Evolutionary conservation across 2,797 vertebrate species (phyloP).

Genomic region (Chrosomus eos): DNA sequence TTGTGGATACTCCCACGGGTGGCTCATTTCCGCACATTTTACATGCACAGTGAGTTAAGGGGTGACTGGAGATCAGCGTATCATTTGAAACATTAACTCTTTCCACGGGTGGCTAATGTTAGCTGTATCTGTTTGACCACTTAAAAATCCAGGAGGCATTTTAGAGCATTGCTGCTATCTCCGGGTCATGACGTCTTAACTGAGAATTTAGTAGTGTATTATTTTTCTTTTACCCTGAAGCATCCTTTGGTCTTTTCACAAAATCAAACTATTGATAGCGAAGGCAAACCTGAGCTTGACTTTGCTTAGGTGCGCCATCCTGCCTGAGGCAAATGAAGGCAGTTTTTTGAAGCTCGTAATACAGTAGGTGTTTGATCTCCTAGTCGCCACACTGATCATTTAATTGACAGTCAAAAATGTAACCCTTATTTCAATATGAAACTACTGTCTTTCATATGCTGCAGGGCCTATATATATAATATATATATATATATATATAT

Average conservation of each 20-base stretch:
- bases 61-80: constrained; percentile 14
- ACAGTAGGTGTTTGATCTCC: neutral
- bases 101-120: constrained; percentile 1
- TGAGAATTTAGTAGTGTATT: neutral
- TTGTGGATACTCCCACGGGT: constrained; percentile 5
- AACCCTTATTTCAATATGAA: neutral
- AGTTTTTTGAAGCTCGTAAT: neutral
- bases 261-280: neutral
- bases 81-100: constrained; percentile 13
- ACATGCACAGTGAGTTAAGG: neutral
- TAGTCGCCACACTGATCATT: neutral
- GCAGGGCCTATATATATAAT: neutral
- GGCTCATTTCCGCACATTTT: constrained; percentile 1
- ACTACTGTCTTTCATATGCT: neutral
- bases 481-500: too few species aligned
- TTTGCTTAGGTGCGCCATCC: neutral
- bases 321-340: constrained; percentile 5
- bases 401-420: neutral
- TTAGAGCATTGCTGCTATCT: constrained; percentile 12
- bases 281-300: constrained; percentile 17
- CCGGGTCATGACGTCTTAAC: neutral
- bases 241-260: constrained; percentile 27
- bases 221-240: constrained; percentile 1
- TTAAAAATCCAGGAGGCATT: constrained; percentile 1
- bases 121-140: neutral